phyloP scores from a whole-genome alignment of 2,113 vertebrate genomes.

The Riparia riparia region DNA sequence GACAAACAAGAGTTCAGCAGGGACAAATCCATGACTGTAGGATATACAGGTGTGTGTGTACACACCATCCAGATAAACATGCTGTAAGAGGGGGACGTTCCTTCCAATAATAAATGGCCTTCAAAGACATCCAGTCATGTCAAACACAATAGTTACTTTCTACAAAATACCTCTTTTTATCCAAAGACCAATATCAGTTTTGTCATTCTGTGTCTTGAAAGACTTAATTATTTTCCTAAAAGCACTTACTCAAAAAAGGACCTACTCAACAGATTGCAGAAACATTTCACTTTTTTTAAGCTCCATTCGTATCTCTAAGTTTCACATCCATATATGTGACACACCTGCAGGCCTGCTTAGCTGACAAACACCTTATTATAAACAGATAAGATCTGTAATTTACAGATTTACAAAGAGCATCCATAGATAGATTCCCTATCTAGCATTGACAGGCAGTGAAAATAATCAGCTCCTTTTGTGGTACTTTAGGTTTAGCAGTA shows the following conservation, averaged over 20 bases:
- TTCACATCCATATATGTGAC: background rate
- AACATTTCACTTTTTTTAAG: background rate
- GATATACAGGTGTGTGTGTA: accelerated
- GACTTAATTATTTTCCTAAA: background rate
- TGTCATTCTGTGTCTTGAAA: background rate
- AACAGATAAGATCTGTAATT: background rate
- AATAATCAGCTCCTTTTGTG: background rate
- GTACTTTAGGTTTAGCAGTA: background rate
- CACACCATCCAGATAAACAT: no score
- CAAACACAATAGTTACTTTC: background rate
- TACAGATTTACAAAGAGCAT: background rate
- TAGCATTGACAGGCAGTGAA: background rate
- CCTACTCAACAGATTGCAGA: background rate
- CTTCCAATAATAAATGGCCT: background rate
- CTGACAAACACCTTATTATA: background rate
- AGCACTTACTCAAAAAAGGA: background rate
- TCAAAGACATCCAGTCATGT: background rate
- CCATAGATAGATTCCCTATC: background rate
- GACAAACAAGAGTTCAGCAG: background rate
- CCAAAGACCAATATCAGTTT: background rate
- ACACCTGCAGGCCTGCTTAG: background rate
- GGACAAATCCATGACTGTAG: background rate
- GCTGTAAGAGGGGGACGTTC: background rate
- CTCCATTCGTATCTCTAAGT: background rate
- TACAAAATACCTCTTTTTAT: background rate